Evolutionary conservation across 2,888 invertebrate species (phyloP).

Genomic region (Bellardia bayeri): DNA sequence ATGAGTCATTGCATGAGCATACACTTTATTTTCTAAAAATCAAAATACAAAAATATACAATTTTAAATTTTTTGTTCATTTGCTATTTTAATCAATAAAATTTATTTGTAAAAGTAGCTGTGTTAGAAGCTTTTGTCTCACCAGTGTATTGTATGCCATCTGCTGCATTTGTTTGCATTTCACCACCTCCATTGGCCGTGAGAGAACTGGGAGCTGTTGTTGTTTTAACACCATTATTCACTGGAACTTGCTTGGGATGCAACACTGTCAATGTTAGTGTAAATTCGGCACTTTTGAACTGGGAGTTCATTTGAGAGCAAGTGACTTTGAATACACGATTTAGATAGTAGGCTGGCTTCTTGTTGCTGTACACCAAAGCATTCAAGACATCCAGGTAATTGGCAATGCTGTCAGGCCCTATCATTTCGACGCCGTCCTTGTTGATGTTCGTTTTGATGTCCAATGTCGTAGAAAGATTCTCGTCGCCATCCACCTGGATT

Average conservation of each 20-base stretch:
- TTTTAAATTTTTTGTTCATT: too few relatives aligned
- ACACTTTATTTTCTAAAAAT: slow-evolving; percentile 83
- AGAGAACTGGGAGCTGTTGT: slow-evolving; percentile 48
- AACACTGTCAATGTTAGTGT: slow-evolving; percentile 96
- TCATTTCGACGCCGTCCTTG: slow-evolving; percentile 91
- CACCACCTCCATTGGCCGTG: slow-evolving; percentile 18
- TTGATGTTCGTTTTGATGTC: slow-evolving; percentile 90
- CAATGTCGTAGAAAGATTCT: slow-evolving; percentile 82
- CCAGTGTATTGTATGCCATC: slow-evolving; percentile 42
- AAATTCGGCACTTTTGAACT: slow-evolving; percentile 98
- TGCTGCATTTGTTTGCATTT: slow-evolving; percentile 43
- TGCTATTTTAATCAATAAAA: neutral
- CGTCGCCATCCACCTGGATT: slow-evolving; percentile 83
- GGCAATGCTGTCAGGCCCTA: slow-evolving; percentile 81
- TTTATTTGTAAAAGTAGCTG: neutral
- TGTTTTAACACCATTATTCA: slow-evolving; percentile 48
- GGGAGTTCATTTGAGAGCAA: slow-evolving; percentile 96
- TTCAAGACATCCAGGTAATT: slow-evolving; percentile 83
- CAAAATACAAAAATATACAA: neutral
- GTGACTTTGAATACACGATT: slow-evolving; percentile 97
- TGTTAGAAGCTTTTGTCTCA: neutral
- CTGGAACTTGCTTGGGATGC: slow-evolving; percentile 88
- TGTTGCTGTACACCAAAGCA: slow-evolving; percentile 94
- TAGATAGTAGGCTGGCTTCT: slow-evolving; percentile 97
- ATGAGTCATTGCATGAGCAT: slow-evolving; percentile 84